phyloP scores from a whole-genome alignment of 2,888 invertebrate species.

The Anoncus sp. region DNA sequence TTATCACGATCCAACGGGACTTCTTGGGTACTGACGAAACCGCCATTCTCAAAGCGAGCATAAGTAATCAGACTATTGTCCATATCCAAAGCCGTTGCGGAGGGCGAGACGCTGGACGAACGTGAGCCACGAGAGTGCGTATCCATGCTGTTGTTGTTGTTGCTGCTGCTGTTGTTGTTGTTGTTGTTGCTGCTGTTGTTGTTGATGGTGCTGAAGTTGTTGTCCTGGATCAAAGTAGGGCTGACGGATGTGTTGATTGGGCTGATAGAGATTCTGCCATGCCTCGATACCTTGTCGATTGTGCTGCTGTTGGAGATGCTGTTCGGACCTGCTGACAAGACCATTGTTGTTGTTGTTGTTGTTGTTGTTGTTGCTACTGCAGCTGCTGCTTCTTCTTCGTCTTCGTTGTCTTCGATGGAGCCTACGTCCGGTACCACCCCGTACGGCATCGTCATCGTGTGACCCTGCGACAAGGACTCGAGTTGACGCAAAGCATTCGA shows the following conservation, averaged over 20 bases:
- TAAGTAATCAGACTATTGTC: slow-evolving; percentile 84
- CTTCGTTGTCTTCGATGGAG: slow-evolving; percentile 63
- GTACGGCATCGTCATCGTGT: slow-evolving; percentile 85
- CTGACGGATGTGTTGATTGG: slow-evolving; percentile 82
- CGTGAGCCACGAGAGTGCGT: slow-evolving; percentile 82
- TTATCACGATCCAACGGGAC: slow-evolving; percentile 97
- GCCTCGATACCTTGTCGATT: slow-evolving; percentile 83
- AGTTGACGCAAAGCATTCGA: slow-evolving; percentile 89
- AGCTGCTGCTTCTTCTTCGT: slow-evolving; percentile 56
- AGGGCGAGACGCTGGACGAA: slow-evolving; percentile 83
- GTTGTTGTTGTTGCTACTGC: slow-evolving; percentile 51
- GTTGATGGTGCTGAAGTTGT: slow-evolving; percentile 66
- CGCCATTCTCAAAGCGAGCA: slow-evolving; percentile 90
- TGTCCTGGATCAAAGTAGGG: slow-evolving; percentile 82
- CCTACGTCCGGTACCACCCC: slow-evolving; percentile 39
- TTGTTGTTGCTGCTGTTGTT: slow-evolving; percentile 67
- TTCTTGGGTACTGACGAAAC: slow-evolving; percentile 90
- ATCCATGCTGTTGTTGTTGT: slow-evolving; percentile 75
- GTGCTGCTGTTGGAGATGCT: slow-evolving; percentile 53
- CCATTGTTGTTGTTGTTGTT: no score
- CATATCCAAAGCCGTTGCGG: slow-evolving; percentile 82
- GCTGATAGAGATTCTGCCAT: slow-evolving; percentile 86
- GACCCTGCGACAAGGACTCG: slow-evolving; percentile 92
- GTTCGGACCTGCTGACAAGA: slow-evolving; percentile 44
- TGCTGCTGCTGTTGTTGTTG: slow-evolving; percentile 64